These are phyloP conservation scores for Macheiramphus alcinus DNA, from an alignment of 2,113 vertebrate species.

Conservation along the genomic window DNA sequence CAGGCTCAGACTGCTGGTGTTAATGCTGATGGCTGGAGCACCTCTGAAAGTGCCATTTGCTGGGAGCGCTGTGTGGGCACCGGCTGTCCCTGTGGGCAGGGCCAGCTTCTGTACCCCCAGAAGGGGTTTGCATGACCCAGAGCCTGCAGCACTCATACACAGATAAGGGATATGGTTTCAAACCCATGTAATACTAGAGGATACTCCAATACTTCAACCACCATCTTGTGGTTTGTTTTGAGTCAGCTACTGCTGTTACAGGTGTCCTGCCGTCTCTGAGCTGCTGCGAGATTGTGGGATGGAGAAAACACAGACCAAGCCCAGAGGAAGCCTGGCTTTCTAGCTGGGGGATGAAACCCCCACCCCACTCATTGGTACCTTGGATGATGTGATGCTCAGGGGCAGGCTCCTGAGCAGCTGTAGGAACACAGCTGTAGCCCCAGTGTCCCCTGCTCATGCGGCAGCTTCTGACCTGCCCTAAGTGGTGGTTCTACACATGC, in stretches of 20 bases:
- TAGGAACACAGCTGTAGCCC: background rate
- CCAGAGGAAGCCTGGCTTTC: background rate
- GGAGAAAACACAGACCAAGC: accelerated
- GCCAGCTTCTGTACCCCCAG: too few species aligned
- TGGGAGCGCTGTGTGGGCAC: background rate
- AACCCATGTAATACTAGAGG: accelerated
- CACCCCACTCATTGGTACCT: background rate
- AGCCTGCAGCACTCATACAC: background rate
- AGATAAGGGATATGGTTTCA: accelerated
- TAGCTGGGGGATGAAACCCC: background rate
- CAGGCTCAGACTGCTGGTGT: too few species aligned
- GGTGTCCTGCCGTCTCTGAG: background rate
- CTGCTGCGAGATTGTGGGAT: too few species aligned
- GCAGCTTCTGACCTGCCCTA: background rate
- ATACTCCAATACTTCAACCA: accelerated
- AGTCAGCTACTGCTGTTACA: background rate
- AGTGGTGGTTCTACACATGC: accelerated
- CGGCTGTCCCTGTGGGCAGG: background rate
- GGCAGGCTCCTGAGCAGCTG: background rate
- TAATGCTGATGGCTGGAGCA: too few species aligned
- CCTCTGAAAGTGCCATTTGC: background rate
- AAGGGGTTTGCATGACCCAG: background rate
- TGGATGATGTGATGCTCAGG: background rate
- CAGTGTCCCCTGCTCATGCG: background rate
- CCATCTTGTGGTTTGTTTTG: accelerated